Conservation (phyloP, 2,113 vertebrate species). For the Microtus pennsylvanicus region DNA sequence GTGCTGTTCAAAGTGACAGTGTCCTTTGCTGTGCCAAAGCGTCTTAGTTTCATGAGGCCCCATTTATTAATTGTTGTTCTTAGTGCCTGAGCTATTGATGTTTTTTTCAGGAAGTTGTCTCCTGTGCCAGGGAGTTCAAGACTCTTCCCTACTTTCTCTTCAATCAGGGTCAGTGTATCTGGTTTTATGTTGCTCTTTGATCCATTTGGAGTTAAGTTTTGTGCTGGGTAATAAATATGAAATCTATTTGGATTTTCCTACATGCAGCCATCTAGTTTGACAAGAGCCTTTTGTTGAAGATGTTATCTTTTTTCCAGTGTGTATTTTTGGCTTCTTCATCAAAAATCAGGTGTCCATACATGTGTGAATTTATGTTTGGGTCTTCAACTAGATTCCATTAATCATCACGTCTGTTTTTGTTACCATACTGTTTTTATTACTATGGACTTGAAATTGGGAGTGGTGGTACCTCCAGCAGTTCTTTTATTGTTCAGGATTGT, state of each 20-base stretch:
- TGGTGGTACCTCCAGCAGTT: neutral
- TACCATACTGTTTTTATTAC: neutral
- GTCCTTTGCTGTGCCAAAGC: neutral
- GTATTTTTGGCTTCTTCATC: neutral
- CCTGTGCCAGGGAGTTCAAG: neutral
- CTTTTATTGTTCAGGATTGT: neutral
- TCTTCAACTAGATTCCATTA: neutral
- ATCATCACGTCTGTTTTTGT: neutral
- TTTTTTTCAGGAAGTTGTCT: neutral
- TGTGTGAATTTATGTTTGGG: neutral
- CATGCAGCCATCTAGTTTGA: neutral
- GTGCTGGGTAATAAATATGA: neutral
- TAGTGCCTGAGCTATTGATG: neutral
- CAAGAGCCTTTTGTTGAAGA: neutral
- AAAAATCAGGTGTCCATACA: neutral
- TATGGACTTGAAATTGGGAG: neutral
- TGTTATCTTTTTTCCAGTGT: neutral
- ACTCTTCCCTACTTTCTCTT: neutral
- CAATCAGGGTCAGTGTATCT: neutral
- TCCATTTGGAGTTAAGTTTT: neutral
- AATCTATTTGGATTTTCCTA: neutral
- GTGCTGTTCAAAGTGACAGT: neutral
- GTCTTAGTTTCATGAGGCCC: neutral
- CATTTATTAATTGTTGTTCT: neutral
- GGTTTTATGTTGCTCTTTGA: neutral